A percentile compares a stretch with the other conserved stretches of the same genome.
These are phyloP conservation scores for Agonopterix subpropinquella DNA, from an alignment of 2,888 invertebrate species.

Conservation along the genomic window DNA sequence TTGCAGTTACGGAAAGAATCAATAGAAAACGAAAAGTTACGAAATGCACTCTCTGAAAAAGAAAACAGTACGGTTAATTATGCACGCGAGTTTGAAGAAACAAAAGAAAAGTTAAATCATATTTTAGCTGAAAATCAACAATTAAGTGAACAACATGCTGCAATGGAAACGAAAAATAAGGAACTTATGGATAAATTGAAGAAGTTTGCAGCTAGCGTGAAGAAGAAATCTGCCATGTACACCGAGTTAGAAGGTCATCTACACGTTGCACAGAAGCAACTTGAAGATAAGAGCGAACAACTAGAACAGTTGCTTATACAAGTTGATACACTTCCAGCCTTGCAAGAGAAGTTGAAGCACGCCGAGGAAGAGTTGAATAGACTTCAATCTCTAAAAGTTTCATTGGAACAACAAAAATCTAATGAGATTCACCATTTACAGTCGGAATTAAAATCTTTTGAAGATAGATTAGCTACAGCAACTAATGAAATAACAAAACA, in stretches of 20 bases:
- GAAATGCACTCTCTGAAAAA: slow-evolving; percentile 72
- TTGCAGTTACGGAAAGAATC: slow-evolving; percentile 75
- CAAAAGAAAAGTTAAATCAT: slow-evolving; percentile 50
- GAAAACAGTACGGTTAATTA: slow-evolving; percentile 62
- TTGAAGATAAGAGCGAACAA: slow-evolving; percentile 41
- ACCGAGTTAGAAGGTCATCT: slow-evolving; percentile 78
- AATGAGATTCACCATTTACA: slow-evolving; percentile 35
- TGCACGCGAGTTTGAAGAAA: slow-evolving; percentile 60
- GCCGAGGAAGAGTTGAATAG: slow-evolving; percentile 56
- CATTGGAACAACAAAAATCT: slow-evolving; percentile 41
- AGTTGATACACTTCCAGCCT: slow-evolving; percentile 45
- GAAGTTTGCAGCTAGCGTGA: slow-evolving; percentile 84
- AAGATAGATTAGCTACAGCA: slow-evolving; percentile 30
- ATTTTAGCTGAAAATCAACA: slow-evolving; percentile 54
- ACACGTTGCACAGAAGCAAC: slow-evolving; percentile 44
- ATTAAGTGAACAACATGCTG: slow-evolving; percentile 42
- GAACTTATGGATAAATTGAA: slow-evolving; percentile 86
- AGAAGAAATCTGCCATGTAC: slow-evolving; percentile 81
- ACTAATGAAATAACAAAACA: slow-evolving; percentile 35
- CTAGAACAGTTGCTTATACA: slow-evolving; percentile 49
- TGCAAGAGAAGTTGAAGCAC: slow-evolving; percentile 55
- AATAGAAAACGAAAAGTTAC: slow-evolving; percentile 78
- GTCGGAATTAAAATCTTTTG: slow-evolving; percentile 31
- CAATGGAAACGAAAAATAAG: slow-evolving; percentile 78
- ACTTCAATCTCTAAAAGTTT: slow-evolving; percentile 39